phyloP scores from a whole-genome alignment of 1,140 invertebrate species.

The Propsilocerus akamusi region DNA sequence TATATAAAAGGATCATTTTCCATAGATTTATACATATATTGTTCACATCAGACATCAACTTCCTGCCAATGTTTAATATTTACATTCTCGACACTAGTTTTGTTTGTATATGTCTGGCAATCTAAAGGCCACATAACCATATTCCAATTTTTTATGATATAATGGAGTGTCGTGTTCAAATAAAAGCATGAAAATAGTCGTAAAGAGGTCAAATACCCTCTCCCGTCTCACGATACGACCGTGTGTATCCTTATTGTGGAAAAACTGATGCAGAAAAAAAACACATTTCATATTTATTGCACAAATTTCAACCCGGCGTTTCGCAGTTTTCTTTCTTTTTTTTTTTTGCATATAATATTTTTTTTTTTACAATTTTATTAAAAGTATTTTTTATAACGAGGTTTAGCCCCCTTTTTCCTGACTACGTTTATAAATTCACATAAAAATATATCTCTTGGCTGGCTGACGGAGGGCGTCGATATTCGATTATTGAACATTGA shows the following conservation, averaged over 20 bases:
- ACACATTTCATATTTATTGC: not conserved
- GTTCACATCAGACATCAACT: no score
- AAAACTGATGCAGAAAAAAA: not conserved
- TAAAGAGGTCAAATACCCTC: not conserved
- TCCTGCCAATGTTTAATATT: no score
- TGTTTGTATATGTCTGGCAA: no score
- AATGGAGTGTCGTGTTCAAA: not conserved
- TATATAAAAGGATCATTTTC: no score
- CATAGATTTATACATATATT: no score
- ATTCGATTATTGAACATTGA: slow-evolving; percentile 4
- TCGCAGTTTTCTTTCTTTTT: not conserved
- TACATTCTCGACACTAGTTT: no score
- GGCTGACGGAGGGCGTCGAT: not conserved
- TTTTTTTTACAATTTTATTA: not conserved
- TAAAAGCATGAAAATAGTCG: not conserved
- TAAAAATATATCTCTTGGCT: no score
- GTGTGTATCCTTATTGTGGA: not conserved
- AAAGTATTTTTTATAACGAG: no score
- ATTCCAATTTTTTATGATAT: no score
- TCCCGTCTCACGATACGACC: not conserved
- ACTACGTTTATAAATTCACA: not conserved
- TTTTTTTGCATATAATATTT: no score
- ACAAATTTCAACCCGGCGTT: not conserved
- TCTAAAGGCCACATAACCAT: no score
- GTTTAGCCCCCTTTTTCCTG: slow-evolving; percentile 1